Evolutionary conservation across 2,797 vertebrate genomes (phyloP).

Genomic region (Aplochiton taeniatus): DNA sequence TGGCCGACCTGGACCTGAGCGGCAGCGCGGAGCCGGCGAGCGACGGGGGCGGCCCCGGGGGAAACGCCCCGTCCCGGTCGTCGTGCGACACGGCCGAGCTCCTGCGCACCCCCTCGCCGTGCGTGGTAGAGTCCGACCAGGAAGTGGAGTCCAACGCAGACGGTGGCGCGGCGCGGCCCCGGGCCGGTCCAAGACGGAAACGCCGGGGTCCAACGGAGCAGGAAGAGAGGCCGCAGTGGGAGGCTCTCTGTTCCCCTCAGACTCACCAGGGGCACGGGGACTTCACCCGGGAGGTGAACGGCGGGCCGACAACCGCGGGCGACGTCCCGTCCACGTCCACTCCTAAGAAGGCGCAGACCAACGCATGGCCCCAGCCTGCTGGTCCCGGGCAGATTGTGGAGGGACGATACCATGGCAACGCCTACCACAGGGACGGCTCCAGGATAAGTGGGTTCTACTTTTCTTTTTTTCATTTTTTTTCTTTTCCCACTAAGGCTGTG

Average conservation of each 20-base stretch:
- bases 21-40: conserved; percentile 46
- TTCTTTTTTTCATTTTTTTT: too few relatives aligned
- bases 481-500: background rate
- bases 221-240: conserved; percentile 35
- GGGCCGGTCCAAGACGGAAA: background rate
- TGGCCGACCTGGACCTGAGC: conserved; percentile 69
- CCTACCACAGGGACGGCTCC: conserved; percentile 87
- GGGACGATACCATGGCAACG: conserved; percentile 79
- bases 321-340: conserved; percentile 83
- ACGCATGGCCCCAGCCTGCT: conserved; percentile 6
- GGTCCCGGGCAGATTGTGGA: conserved; percentile 71
- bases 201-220: conserved; percentile 9
- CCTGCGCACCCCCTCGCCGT: conserved; percentile 54
- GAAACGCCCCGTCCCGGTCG: conserved; percentile 43
- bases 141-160: conserved; percentile 29
- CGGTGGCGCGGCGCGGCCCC: background rate
- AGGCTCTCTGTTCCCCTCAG: conserved; percentile 35
- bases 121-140: conserved; percentile 40
- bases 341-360: conserved; percentile 72
- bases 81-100: conserved; percentile 64
- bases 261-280: conserved; percentile 37
- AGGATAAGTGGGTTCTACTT: conserved; percentile 75
- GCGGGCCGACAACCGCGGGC: conserved; percentile 1
- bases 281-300: background rate
- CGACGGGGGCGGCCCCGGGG: background rate